Percentiles rank a stretch among this genome's conserved stretches.
Evolutionary conservation across 2,113 vertebrate species (phyloP).

Genomic region (Mixornis gularis): DNA sequence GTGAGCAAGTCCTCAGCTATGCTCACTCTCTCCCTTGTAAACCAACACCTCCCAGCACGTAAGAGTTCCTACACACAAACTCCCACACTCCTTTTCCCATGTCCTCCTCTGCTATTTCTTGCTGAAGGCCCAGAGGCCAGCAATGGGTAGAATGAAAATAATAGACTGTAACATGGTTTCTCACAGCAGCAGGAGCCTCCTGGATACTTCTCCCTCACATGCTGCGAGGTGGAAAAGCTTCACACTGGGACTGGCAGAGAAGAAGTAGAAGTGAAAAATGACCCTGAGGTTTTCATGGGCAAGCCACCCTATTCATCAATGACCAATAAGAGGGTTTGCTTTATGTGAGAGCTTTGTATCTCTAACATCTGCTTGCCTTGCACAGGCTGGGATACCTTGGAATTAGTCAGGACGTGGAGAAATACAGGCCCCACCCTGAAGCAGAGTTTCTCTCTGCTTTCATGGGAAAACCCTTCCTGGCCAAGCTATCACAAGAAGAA

Average conservation of each 20-base stretch:
- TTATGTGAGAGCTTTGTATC: background rate
- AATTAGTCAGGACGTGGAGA: background rate
- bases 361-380: constrained; percentile 3
- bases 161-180: background rate
- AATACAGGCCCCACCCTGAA: background rate
- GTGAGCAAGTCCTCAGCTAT: background rate
- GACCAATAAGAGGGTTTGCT: background rate
- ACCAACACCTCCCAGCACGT: background rate
- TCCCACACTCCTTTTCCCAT: constrained; percentile 32
- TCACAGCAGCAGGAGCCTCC: background rate
- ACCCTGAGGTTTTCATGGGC: background rate
- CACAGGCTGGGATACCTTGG: background rate
- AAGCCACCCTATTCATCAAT: background rate
- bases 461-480: background rate
- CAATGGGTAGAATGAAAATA: background rate
- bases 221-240: background rate
- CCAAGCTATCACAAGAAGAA: background rate
- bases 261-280: background rate
- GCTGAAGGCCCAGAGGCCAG: background rate
- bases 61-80: background rate
- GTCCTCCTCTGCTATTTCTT: background rate
- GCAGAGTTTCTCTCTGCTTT: background rate
- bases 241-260: background rate
- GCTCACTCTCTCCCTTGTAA: background rate
- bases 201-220: background rate